Base-by-base conservation (phyloP, 1,140 invertebrate genomes). In the Rhyacophila brunnea region DNA sequence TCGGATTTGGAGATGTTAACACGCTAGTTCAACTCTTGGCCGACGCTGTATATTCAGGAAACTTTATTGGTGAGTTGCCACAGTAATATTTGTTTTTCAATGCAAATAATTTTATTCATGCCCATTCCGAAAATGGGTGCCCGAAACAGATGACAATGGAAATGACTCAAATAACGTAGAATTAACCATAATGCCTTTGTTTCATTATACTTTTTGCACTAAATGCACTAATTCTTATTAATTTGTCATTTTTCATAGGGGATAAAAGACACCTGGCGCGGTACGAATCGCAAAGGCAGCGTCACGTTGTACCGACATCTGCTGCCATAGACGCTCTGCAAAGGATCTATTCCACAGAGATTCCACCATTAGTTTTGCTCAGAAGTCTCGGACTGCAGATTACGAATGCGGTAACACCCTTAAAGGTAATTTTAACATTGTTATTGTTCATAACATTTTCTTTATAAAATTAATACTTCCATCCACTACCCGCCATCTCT, bases 1-100 rank as follows among this genome's bases (percentile, higher is more conserved):
- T 99, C 40, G 97, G 97, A 3, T 96, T 99, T 74, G 92, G 92
- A 18, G 98, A 99, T 79, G 87, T 98, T 0, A 70, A 78, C 10
- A 81, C 82, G 64, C 79, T 99, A 0, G 82, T 85, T 7, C 69
- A 87, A 45, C 70, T 85, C 2, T 70, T 98, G 11, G 81, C 86
- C 3, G 81, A 90, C 42, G 84, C 88, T 2, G 77, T 86, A 0
- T 84, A 85, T 62, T 77, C 83, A 63, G 97, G 96, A 6, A 81
- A 83, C 43, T 83, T 86, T 68, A 74, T 92, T 45, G 86, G 89
- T 88, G 3, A 28, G 23, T 28, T n/a, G n/a, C n/a, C n/a, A n/a
- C n/a, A n/a, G n/a, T n/a, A n/a, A n/a, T n/a, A n/a, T n/a, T n/a
- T n/a, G n/a, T n/a, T n/a, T n/a, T n/a, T n/a, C n/a, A n/a, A n/a